phyloP scores from a whole-genome alignment of 2,113 vertebrate genomes.

The Pao palembangensis region DNA sequence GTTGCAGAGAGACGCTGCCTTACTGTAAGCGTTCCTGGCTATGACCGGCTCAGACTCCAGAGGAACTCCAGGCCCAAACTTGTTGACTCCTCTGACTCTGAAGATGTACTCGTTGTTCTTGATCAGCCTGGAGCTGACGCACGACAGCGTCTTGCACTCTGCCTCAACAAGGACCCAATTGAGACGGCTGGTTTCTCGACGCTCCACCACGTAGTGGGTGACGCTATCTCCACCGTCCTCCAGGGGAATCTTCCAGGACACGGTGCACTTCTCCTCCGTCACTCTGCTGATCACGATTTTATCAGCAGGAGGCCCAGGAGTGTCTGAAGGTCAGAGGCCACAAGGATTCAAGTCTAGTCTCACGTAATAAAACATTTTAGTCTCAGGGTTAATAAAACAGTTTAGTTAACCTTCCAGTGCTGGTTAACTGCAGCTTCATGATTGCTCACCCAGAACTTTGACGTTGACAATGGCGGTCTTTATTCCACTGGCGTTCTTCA shows the following conservation, averaged over 20 bases:
- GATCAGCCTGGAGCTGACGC: constrained; percentile 87
- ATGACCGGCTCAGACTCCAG: constrained; percentile 85
- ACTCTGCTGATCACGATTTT: constrained; percentile 87
- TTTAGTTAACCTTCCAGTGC: neutral
- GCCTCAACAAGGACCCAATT: constrained; percentile 94
- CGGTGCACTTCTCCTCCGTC: constrained; percentile 94
- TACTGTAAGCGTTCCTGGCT: constrained; percentile 96
- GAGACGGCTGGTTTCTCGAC: constrained; percentile 95
- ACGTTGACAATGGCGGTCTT: constrained; percentile 87
- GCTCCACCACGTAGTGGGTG: constrained; percentile 90
- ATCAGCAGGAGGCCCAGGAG: constrained; percentile 87
- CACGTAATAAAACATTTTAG: neutral
- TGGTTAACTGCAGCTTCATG: neutral
- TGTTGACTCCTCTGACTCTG: constrained; percentile 94
- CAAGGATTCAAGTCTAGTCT: neutral
- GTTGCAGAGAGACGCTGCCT: constrained; percentile 32
- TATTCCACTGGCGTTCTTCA: constrained; percentile 92
- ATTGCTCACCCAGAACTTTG: constrained; percentile 90
- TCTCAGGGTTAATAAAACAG: no score
- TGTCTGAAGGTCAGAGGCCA: constrained; percentile 73
- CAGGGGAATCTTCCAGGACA: constrained; percentile 89
- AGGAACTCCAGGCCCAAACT: constrained; percentile 89
- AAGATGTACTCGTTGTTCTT: constrained; percentile 98
- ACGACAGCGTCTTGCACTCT: constrained; percentile 90
- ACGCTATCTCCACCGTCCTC: constrained; percentile 91